These are phyloP conservation scores for Ormyrus thymus DNA, from an alignment of 2,888 invertebrate species.

Conservation along the genomic window DNA sequence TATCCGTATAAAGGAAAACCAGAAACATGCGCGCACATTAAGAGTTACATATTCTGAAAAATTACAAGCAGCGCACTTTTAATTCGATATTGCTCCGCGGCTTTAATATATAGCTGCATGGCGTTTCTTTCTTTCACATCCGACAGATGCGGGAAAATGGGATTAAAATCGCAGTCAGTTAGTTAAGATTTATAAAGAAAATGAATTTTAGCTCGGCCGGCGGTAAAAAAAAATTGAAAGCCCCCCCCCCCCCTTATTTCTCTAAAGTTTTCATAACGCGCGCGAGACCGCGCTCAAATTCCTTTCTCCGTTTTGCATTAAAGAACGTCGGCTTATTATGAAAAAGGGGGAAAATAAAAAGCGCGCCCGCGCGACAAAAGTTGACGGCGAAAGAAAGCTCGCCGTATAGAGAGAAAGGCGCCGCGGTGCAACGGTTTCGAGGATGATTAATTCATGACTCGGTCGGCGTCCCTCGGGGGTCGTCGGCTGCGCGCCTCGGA, in stretches of 20 bases:
- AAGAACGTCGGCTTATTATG: constrained; percentile 13
- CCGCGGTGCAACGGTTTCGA: constrained; percentile 58
- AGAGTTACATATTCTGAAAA: too few species aligned
- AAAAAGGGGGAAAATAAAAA: constrained; percentile 30
- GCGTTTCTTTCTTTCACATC: background rate
- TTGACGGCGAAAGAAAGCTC: constrained; percentile 35
- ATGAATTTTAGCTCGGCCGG: background rate
- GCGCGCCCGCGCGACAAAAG: constrained; percentile 43
- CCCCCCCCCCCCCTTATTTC: constrained; percentile 4
- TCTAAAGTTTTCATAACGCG: background rate
- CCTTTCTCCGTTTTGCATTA: background rate
- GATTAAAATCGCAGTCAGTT: background rate
- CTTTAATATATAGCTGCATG: background rate
- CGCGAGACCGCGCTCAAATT: background rate
- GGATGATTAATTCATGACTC: constrained; percentile 70
- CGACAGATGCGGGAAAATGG: background rate
- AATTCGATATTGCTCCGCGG: background rate
- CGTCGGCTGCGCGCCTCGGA: constrained; percentile 58
- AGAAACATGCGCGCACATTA: constrained; percentile 1
- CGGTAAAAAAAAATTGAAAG: background rate
- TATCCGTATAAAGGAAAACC: constrained; percentile 5
- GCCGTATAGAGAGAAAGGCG: constrained; percentile 54
- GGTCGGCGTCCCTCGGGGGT: constrained; percentile 57
- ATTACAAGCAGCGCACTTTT: background rate
- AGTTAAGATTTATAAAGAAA: background rate